Base-by-base conservation (phyloP, 2,113 vertebrate species). In the Marmota monax region DNA sequence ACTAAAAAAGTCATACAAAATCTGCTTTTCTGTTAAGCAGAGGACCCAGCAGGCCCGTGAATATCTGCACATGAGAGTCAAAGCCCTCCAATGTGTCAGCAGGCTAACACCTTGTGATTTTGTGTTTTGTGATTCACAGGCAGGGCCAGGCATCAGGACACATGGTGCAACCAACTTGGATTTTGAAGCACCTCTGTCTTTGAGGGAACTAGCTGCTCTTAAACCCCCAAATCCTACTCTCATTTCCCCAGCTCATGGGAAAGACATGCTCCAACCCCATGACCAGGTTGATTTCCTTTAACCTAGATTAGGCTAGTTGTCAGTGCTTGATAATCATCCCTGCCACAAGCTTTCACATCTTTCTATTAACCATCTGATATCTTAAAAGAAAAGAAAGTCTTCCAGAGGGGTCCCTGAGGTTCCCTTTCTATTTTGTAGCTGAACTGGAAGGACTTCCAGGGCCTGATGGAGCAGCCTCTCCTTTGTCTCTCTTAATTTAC, bases 221-320 rank as follows among this genome's bases (percentile, higher is more conserved):
- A 9, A 5, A 5, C 10, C 45, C 72, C 48, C 0, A 2, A 39
- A 14, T 29, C 23, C 4, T 23, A 42, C 0, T 48, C n/a, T 56
- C 27, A 0, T 65, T 16, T 32, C 27, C 20, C 2, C 4, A 20
- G 7, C 18, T 72, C 61, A 8, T 13, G 1, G 1, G 5, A 16
- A 18, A 2, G 20, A 7, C 7, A 11, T 32, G 11, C 25, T 48
- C 29, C 8, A 73, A 23, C 7, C 70, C 5, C 1, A 9, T 10
- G 48, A 23, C 18, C 27, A 1, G 0, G 48, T 51, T 51, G 12
- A 51, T 51, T 48, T 56, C n/a, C 29, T 53, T 48, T 42, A 13
- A 0, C 25, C 51, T 10, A 17, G 37, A 12, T 56, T 65, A 0
- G 17, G 37, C 70, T 0, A 6, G 23, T 34, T 10, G 1, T 20